Evolutionary conservation across 1,140 invertebrate genomes (phyloP).

Genomic region (Saccostrea echinata): DNA sequence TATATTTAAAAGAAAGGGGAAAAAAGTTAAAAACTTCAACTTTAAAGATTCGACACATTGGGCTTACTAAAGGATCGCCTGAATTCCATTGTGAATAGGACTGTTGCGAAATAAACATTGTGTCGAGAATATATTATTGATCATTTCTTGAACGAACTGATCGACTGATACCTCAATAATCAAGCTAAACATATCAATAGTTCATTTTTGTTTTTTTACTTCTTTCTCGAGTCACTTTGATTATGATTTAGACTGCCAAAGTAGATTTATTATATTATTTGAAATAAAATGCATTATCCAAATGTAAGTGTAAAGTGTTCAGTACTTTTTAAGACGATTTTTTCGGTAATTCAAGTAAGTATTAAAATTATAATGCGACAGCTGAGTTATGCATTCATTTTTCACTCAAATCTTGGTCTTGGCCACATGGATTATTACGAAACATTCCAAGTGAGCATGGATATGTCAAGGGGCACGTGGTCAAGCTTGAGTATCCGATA

Average conservation of each 20-base stretch:
- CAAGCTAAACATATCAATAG: conserved; percentile 34
- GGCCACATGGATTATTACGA: neutral
- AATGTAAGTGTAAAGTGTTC: neutral
- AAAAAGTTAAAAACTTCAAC: neutral
- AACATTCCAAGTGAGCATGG: conserved; percentile 27
- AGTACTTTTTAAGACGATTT: neutral
- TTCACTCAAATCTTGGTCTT: too few relatives aligned
- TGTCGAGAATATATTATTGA: neutral
- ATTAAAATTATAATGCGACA: too few relatives aligned
- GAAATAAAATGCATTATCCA: conserved; percentile 20
- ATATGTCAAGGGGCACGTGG: conserved; percentile 26
- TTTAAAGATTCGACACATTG: neutral
- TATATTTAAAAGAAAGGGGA: neutral
- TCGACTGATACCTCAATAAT: conserved; percentile 20
- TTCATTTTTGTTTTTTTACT: conserved; percentile 34
- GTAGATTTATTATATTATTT: conserved; percentile 38
- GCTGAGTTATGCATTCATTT: too few relatives aligned
- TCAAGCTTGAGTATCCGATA: conserved; percentile 17
- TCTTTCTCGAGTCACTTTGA: conserved; percentile 3
- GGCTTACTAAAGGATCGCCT: neutral
- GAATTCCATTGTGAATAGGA: conserved; percentile 22
- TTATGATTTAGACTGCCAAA: conserved; percentile 37
- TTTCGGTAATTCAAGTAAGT: neutral
- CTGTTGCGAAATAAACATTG: neutral
- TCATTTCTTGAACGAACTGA: neutral